Conservation (phyloP, 2,888 invertebrate genomes). For the Scaptodrosophila latifasciaeformis region DNA sequence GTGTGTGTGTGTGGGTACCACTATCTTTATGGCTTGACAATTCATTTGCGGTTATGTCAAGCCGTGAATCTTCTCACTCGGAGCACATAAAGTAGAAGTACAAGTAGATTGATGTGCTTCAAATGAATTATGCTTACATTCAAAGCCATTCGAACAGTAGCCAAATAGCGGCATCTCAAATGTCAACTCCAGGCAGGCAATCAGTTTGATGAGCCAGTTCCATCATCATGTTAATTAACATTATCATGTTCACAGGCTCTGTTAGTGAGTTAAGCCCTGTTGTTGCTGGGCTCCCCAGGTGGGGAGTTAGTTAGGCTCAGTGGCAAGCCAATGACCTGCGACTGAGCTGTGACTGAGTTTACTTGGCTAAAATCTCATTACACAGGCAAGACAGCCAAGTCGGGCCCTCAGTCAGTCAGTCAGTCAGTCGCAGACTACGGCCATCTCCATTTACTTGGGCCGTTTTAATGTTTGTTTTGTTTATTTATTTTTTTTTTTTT, state of each 20-base stretch:
- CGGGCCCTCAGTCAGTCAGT: background rate
- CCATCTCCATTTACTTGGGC: background rate
- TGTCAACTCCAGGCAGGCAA: too few relatives aligned
- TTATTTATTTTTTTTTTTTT: constrained; percentile 34
- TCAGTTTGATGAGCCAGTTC: too few relatives aligned
- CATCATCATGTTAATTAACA: too few relatives aligned
- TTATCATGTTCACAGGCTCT: constrained; percentile 8
- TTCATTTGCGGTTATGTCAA: constrained; percentile 53
- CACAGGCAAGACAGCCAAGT: constrained; percentile 23
- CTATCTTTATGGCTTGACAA: constrained; percentile 14
- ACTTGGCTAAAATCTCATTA: constrained; percentile 56
- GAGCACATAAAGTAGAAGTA: too few relatives aligned
- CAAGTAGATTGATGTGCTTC: constrained; percentile 49
- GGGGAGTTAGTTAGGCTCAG: constrained; percentile 39
- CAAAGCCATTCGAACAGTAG: too few relatives aligned
- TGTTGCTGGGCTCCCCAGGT: constrained; percentile 12
- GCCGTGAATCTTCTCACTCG: background rate
- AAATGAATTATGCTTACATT: constrained; percentile 59
- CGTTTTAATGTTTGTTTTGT: constrained; percentile 63
- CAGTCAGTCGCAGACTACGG: constrained; percentile 8
- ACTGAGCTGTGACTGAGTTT: constrained; percentile 54
- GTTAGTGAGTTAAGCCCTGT: constrained; percentile 19
- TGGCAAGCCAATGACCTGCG: constrained; percentile 60
- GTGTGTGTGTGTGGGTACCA: too few relatives aligned
- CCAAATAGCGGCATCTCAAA: too few relatives aligned